phyloP scores from a whole-genome alignment of 2,797 vertebrate genomes.

The Phataginus tricuspis region DNA sequence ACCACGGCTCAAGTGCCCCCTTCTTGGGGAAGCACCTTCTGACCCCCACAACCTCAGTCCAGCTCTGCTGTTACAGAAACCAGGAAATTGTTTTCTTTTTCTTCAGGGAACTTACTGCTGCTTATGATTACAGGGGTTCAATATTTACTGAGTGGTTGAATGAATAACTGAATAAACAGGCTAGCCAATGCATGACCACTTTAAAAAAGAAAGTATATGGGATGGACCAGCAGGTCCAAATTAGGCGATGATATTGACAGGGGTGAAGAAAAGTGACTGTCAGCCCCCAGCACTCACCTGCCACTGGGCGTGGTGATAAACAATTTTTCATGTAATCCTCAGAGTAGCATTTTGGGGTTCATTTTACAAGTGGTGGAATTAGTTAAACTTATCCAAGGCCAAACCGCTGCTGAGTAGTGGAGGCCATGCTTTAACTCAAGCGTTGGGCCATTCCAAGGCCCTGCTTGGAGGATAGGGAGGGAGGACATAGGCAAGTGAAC shows the following conservation, averaged over 20 bases:
- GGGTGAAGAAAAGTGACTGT: not conserved
- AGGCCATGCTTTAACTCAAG: not conserved
- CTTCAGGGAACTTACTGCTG: not conserved
- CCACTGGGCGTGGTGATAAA: accelerated
- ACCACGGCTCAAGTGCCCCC: accelerated
- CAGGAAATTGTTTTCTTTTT: not conserved
- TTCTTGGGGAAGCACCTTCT: not conserved
- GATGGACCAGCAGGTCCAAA: not conserved
- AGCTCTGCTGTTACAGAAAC: not conserved
- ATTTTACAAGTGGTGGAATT: not conserved
- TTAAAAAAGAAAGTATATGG: not conserved
- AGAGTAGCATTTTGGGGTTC: not conserved
- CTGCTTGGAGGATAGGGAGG: not conserved
- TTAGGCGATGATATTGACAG: not conserved
- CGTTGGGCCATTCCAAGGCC: accelerated
- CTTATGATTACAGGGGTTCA: not conserved
- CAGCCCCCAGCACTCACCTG: not conserved
- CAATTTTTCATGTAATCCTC: not conserved
- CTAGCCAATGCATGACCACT: not conserved
- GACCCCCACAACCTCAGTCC: not conserved
- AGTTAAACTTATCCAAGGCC: not conserved
- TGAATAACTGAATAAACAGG: not conserved
- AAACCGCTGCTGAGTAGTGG: too few relatives aligned
- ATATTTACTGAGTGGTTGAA: not conserved
- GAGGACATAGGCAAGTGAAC: accelerated